Percentiles rank a stretch among this genome's conserved stretches.
Evolutionary conservation across 2,797 vertebrate genomes (phyloP).

Genomic region (Botia kubotai): DNA sequence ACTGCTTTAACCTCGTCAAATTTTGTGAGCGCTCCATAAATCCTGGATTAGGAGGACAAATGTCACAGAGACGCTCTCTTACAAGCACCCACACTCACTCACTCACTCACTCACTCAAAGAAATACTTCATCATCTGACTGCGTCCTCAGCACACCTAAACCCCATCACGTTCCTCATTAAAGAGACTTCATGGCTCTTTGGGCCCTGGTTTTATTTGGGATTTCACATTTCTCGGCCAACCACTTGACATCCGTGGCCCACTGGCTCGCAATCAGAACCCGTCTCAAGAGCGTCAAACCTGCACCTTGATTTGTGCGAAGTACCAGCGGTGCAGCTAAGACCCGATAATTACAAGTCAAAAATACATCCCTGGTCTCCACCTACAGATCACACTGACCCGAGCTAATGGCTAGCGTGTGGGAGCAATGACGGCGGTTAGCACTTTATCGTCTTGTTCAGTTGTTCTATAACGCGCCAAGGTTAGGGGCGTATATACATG

Average conservation of each 20-base stretch:
- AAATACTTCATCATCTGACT: constrained; percentile 38
- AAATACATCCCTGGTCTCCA: constrained; percentile 62
- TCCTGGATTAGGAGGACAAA: constrained; percentile 76
- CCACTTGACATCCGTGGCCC: constrained; percentile 76
- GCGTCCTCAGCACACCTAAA: constrained; percentile 66
- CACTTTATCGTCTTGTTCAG: constrained; percentile 50
- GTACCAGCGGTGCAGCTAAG: constrained; percentile 71
- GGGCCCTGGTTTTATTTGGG: constrained; percentile 78
- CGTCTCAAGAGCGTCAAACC: constrained; percentile 57
- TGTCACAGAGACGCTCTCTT: constrained; percentile 69
- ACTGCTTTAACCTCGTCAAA: constrained; percentile 72
- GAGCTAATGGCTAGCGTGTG: constrained; percentile 65
- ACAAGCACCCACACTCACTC: constrained; percentile 32
- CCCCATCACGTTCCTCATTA: constrained; percentile 80
- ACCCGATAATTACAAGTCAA: constrained; percentile 77
- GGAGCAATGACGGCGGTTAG: constrained; percentile 51
- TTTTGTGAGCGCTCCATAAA: constrained; percentile 70
- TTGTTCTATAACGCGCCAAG: constrained; percentile 32
- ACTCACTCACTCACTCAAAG: not conserved
- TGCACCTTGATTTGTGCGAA: constrained; percentile 77
- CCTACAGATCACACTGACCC: constrained; percentile 68
- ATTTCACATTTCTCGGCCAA: constrained; percentile 78
- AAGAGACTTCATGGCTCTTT: constrained; percentile 76
- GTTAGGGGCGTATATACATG: constrained; percentile 49
- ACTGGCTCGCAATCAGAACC: constrained; percentile 74